Conservation (phyloP, 2,113 vertebrate genomes). For the Oreamnos americanus region DNA sequence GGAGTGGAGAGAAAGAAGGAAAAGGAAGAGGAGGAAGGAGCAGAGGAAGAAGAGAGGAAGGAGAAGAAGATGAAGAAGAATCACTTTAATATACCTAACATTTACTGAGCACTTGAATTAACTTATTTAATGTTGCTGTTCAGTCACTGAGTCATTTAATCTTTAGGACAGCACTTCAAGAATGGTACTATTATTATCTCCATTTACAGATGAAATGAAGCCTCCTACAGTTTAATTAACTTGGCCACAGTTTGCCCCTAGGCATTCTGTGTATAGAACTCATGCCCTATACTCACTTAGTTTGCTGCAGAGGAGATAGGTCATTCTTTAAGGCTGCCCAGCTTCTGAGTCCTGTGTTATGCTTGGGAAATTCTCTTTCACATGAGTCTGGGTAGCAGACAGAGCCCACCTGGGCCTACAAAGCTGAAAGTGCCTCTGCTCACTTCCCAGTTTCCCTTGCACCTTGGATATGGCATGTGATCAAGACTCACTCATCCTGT, state of each 20-base stretch:
- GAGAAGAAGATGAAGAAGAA: background rate
- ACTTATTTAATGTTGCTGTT: background rate
- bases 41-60: background rate
- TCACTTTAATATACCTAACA: background rate
- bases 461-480: background rate
- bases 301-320: background rate
- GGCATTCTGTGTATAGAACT: background rate
- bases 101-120: background rate
- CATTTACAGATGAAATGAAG: background rate
- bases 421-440: background rate
- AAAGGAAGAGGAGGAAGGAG: background rate
- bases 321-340: background rate
- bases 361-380: background rate
- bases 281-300: background rate
- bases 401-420: background rate
- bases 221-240: background rate
- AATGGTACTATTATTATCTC: background rate
- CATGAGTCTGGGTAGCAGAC: background rate
- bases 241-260: background rate
- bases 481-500: background rate
- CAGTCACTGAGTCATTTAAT: background rate
- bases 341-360: background rate
- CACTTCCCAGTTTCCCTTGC: background rate
- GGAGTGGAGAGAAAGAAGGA: background rate
- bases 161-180: background rate